Base-by-base conservation (phyloP, 1,140 invertebrate genomes). In the Pseudomyrmex pallidus region DNA sequence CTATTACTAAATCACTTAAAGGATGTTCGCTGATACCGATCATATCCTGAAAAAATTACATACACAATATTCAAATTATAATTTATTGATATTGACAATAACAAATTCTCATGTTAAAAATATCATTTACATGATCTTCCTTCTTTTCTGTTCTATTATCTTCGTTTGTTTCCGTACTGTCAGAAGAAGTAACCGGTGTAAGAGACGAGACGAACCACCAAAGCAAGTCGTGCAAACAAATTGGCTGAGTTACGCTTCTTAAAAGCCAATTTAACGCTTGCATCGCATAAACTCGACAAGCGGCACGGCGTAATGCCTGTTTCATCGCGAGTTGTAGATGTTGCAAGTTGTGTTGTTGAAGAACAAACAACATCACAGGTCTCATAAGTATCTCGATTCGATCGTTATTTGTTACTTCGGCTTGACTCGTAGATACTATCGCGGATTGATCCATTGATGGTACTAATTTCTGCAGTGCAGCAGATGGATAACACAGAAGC, bases 201-300 rank as follows among this genome's bases (percentile, higher is more conserved):
- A 98, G 93, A 2, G 95, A 96, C n/a, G 95, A 96, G 1, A 98
- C 97, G 90, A 99, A 98, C 97, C 98, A 99, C 98, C 98, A 99
- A 83, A 99, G 95, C 0, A 99, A 94, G 93, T 99, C 98, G 91
- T 99, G 98, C 9, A 99, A 95, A 92, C 97, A 98, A 8, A 97
- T 96, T 7, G 98, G 97, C 92, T 99, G 98, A 0, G 98, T 98
- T 1, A 99, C 98, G 82, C 97, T 98, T 84, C 98, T 95, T 2
- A 99, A 94, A 5, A 99, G 93, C 99, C 99, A 99, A 92, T 99
- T 99, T 68, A 99, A 95, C 0, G 98, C 98, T 96, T 99, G 96
- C 95, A 98, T 96, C 1, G 97, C 98, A 91, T 98, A 98, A 9
- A 98, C 97, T 83, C 98, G 94, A 91, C 97, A 98, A 1, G 97